These are phyloP conservation scores for Spinibarbus caldwelli DNA, from an alignment of 2,797 vertebrate species.

Conservation along the genomic window DNA sequence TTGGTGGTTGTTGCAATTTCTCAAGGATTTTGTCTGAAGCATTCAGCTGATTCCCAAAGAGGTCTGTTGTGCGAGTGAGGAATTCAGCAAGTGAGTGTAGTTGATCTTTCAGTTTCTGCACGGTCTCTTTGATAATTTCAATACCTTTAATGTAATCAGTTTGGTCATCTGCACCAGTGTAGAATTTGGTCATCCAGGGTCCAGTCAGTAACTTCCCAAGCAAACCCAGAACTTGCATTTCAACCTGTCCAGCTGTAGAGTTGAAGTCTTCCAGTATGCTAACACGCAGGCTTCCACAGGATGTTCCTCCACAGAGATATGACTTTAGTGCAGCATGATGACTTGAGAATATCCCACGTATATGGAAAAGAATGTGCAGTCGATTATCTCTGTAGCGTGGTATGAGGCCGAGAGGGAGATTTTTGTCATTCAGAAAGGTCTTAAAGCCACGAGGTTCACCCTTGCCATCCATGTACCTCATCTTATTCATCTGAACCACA, in stretches of 20 bases:
- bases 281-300: constrained; percentile 6
- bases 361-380: constrained; percentile 19
- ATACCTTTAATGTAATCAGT: background rate
- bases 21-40: constrained; percentile 8
- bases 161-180: constrained; percentile 19
- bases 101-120: constrained; percentile 21
- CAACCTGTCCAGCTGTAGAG: background rate
- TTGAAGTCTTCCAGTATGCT: constrained; percentile 13
- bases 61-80: constrained; percentile 18
- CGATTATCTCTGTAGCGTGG: constrained; percentile 11
- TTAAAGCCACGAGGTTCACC: constrained; percentile 25
- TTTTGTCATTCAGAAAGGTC: background rate
- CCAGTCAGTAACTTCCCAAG: constrained; percentile 13
- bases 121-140: background rate
- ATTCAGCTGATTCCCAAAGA: background rate
- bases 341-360: background rate
- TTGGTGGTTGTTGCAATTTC: constrained; percentile 14
- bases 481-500: constrained; percentile 13
- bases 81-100: constrained; percentile 8
- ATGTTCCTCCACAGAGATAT: constrained; percentile 28
- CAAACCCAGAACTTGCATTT: constrained; percentile 1
- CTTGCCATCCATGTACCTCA: constrained; percentile 31
- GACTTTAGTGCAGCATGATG: constrained; percentile 10
- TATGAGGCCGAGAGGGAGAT: background rate
- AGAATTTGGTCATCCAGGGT: constrained; percentile 7